A percentile compares a stretch with the other conserved stretches of the same genome.
phyloP scores from a whole-genome alignment of 2,797 vertebrate genomes.

The Crossoptilon crossoptilon region DNA sequence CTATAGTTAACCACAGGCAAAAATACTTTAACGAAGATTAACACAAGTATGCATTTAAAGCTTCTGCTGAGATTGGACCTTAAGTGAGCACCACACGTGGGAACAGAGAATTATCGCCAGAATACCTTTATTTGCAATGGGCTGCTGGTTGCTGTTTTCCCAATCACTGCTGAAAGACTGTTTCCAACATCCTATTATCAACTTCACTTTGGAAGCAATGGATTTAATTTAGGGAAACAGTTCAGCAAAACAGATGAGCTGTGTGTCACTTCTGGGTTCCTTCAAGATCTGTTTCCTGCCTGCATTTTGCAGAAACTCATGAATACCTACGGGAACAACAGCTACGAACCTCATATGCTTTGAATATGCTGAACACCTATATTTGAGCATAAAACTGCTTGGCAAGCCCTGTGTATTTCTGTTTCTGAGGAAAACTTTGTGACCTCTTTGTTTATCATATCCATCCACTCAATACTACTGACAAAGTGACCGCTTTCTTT shows the following conservation, averaged over 20 bases:
- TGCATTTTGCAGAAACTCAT: slow-evolving; percentile 24
- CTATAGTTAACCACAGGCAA: slow-evolving; percentile 47
- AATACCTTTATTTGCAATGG: slow-evolving; percentile 21
- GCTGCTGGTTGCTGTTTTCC: not conserved
- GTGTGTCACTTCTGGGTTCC: not conserved
- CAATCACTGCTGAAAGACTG: slow-evolving; percentile 31
- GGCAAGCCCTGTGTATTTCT: not conserved
- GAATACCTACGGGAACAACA: slow-evolving; percentile 23
- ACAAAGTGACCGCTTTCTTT: slow-evolving; percentile 38
- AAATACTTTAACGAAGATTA: slow-evolving; percentile 20
- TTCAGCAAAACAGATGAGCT: slow-evolving; percentile 20
- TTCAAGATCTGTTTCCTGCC: slow-evolving; percentile 28
- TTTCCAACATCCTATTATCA: slow-evolving; percentile 39
- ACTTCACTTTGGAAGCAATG: slow-evolving; percentile 31
- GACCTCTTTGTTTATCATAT: slow-evolving; percentile 40
- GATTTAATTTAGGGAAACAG: slow-evolving; percentile 50
- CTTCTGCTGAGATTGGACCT: not conserved
- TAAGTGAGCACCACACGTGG: slow-evolving; percentile 4
- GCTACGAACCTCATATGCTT: not conserved
- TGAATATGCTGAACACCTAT: not conserved
- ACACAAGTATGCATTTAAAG: slow-evolving; percentile 10
- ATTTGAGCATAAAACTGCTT: slow-evolving; percentile 13
- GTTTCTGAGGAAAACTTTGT: not conserved
- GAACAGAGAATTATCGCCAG: not conserved
- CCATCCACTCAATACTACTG: not conserved